Evolutionary conservation across 2,113 vertebrate genomes (phyloP), one percentile per base, ranked within the genome.

Genomic region (Brachypteracias leptosomus): DNA sequence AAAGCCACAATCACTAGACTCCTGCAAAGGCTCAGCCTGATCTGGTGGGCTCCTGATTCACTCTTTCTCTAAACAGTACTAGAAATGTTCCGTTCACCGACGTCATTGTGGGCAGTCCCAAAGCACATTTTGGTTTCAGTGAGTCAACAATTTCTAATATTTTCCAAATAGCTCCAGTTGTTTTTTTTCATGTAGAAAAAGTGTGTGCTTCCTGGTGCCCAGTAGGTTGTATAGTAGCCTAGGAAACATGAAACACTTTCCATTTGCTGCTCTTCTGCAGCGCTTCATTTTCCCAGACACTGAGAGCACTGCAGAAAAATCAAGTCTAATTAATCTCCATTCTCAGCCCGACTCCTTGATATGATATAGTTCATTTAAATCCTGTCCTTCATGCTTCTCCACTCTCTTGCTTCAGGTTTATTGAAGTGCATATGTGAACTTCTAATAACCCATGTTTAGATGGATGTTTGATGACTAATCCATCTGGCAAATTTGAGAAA

Each of bases 71-170:
- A 83, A 95, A 91, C 14, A 94, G 36, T 36, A 85, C 54, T 66
- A 85, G 51, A 88, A 93, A 66, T 36, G 40, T 88, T 95, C 59
- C 75, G 40, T 76, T 94, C 78, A 80, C 19, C 13, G 4, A 28
- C 3, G 6, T 1, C 46, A 40, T 19, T 88, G 59, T 35, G 54
- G 8, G 20, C 49, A 29, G 44, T 85, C 75, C 33, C 62, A 38
- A 90, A 88, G 74, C 25, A 83, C 22, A 73, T 77, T 89, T 73
- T 83, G 42, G 62, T 83, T 93, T 93, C 71, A 93, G 4, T 84
- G 76, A 94, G 40, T 92, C 76, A 95, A 58, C 51, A 40, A 44
- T 66, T 94, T 88, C 36, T 83, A 95, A 66, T 62, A 95, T 88
- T 94, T 92, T 90, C 94, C 79, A 75, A 79, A 62, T 24, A 73